A percentile compares a stretch with the other conserved stretches of the same genome.
These are phyloP conservation scores for Andrena flavipes DNA, from an alignment of 2,888 invertebrate species.

Conservation along the genomic window DNA sequence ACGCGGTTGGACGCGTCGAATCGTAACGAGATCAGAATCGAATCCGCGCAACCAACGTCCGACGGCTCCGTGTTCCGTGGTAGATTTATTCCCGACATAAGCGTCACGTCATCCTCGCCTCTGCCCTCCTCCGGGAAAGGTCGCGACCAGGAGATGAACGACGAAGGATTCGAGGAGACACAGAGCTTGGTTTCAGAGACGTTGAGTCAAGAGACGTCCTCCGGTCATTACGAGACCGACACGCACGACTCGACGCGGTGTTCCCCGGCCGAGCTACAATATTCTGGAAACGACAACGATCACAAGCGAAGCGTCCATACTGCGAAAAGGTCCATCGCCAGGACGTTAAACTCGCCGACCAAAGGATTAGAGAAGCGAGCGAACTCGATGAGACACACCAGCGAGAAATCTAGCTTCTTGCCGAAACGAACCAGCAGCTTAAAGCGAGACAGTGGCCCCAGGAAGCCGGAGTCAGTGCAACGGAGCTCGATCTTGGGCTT, in stretches of 20 bases:
- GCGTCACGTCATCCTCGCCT: slow-evolving; percentile 83
- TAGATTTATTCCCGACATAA: slow-evolving; percentile 84
- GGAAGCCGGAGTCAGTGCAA: slow-evolving; percentile 35
- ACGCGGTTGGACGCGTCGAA: neutral
- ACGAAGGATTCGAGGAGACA: slow-evolving; percentile 96
- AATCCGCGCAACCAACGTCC: neutral
- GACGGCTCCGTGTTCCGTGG: slow-evolving; percentile 67
- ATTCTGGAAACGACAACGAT: slow-evolving; percentile 3
- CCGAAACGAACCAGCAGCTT: slow-evolving; percentile 79
- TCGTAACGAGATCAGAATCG: neutral
- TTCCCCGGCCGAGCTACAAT: slow-evolving; percentile 80
- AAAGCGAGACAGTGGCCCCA: slow-evolving; percentile 66
- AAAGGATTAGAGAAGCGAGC: slow-evolving; percentile 48
- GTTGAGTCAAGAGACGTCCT: slow-evolving; percentile 93
- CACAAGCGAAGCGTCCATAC: neutral
- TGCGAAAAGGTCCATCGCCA: neutral
- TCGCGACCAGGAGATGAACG: slow-evolving; percentile 91
- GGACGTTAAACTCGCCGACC: slow-evolving; percentile 15
- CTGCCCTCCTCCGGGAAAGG: slow-evolving; percentile 78
- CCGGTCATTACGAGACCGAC: slow-evolving; percentile 89
- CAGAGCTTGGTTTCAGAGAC: slow-evolving; percentile 95
- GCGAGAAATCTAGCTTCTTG: slow-evolving; percentile 78
- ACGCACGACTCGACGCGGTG: slow-evolving; percentile 86
- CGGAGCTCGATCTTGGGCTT: slow-evolving; percentile 31
- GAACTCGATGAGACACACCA: slow-evolving; percentile 55